A percentile compares a stretch with the other conserved stretches of the same genome.
Conservation (phyloP, 1,140 invertebrate genomes). For the Aphaenogaster ashmeadi region DNA sequence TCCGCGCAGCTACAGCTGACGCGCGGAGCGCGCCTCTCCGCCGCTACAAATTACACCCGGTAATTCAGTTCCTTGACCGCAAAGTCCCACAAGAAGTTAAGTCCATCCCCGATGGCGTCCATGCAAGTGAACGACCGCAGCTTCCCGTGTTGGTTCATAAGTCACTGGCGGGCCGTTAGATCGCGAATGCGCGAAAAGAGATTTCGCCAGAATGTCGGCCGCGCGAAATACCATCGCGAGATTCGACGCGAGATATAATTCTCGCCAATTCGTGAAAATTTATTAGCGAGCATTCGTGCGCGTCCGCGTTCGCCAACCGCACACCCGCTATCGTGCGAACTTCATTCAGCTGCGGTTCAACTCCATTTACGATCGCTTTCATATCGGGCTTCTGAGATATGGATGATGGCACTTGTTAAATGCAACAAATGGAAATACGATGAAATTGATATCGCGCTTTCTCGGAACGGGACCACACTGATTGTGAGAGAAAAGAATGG, state of each 20-base stretch:
- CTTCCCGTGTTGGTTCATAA: constrained; percentile 62
- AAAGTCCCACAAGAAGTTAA: constrained; percentile 58
- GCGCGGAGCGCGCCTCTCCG: constrained; percentile 34
- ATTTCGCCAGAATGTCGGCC: constrained; percentile 22
- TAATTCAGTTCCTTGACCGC: constrained; percentile 67
- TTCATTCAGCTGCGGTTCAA: constrained; percentile 1
- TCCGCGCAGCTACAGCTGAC: constrained; percentile 56
- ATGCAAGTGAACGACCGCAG: constrained; percentile 61
- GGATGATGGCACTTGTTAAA: background rate
- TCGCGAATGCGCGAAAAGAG: constrained; percentile 45
- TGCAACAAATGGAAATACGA: background rate
- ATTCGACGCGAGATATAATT: background rate
- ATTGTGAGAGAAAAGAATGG: too few relatives aligned
- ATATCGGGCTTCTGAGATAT: background rate
- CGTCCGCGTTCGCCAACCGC: background rate
- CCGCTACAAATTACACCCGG: constrained; percentile 59
- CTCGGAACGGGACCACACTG: background rate
- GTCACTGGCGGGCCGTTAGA: constrained; percentile 54
- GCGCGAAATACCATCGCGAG: constrained; percentile 2
- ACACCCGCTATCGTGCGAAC: background rate
- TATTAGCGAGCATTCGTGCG: background rate
- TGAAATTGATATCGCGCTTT: background rate
- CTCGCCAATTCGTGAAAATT: constrained; percentile 7
- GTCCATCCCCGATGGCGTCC: constrained; percentile 35
- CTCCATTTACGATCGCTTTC: background rate